A percentile compares a stretch with the other conserved stretches of the same genome.
phyloP scores from a whole-genome alignment of 2,797 vertebrate genomes.

The Ptychadena robeensis region DNA sequence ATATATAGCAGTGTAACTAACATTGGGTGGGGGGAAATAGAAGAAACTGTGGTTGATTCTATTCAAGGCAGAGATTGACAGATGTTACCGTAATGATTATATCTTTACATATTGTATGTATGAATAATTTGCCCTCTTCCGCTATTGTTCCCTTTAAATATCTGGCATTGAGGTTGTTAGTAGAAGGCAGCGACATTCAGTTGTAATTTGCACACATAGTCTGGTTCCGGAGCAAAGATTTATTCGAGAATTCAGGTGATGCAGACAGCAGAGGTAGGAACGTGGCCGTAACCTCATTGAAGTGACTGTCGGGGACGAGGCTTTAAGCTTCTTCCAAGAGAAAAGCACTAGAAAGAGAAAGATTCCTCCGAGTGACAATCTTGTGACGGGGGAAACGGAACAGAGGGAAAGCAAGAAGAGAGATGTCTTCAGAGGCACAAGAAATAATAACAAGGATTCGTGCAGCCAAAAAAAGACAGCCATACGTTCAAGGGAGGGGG shows the following conservation, averaged over 20 bases:
- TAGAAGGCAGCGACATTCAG: slow-evolving; percentile 37
- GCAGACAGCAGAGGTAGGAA: slow-evolving; percentile 60
- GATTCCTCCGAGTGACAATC: slow-evolving; percentile 61
- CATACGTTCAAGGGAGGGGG: slow-evolving; percentile 51
- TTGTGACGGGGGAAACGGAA: slow-evolving; percentile 56
- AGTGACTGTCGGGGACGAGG: slow-evolving; percentile 51
- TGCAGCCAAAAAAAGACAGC: slow-evolving; percentile 61
- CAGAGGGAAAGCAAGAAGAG: slow-evolving; percentile 59
- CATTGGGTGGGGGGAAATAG: not conserved
- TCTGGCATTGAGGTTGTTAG: slow-evolving; percentile 43
- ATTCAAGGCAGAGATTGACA: not conserved
- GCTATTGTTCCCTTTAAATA: slow-evolving; percentile 3
- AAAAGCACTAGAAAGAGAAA: slow-evolving; percentile 60
- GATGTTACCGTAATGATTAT: not conserved
- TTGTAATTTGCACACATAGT: slow-evolving; percentile 47
- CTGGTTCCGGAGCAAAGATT: slow-evolving; percentile 50
- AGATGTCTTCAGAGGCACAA: slow-evolving; percentile 53
- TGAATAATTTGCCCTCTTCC: slow-evolving; percentile 20
- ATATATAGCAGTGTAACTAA: not conserved
- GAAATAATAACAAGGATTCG: slow-evolving; percentile 60
- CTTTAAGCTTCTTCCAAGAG: slow-evolving; percentile 60
- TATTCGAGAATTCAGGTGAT: slow-evolving; percentile 53
- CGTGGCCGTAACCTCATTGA: slow-evolving; percentile 57
- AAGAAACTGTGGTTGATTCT: not conserved
- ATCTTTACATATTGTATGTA: slow-evolving; percentile 15